phyloP scores from a whole-genome alignment of 2,113 vertebrate species.

The Mesoclemmys tuberculata region DNA sequence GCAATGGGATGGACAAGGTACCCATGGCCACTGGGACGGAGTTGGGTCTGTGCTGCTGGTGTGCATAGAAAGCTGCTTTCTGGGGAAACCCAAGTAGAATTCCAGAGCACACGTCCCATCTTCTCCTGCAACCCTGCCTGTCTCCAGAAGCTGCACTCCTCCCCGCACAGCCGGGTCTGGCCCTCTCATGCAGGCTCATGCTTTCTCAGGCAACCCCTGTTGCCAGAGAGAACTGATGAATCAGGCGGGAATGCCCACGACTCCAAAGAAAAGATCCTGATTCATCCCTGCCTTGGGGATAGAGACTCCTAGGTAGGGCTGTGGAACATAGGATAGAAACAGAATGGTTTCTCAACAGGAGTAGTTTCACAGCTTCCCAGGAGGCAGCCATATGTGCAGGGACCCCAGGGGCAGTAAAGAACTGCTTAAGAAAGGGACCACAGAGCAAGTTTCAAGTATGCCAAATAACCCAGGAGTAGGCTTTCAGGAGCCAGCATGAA shows the following conservation, averaged over 20 bases:
- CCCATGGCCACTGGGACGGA: not conserved
- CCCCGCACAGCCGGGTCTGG: not conserved
- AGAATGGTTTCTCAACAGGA: not conserved
- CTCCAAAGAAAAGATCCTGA: not conserved
- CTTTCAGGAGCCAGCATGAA: slow-evolving; percentile 30
- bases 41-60: not conserved
- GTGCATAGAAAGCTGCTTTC: not conserved
- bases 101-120: not conserved
- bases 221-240: not conserved
- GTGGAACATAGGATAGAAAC: not conserved
- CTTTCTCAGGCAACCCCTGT: not conserved
- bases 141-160: not conserved
- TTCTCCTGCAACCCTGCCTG: not conserved
- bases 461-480: not conserved
- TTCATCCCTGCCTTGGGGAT: not conserved
- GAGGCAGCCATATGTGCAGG: not conserved
- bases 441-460: not conserved
- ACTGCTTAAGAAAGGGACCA: not conserved
- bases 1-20: not conserved
- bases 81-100: not conserved
- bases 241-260: not conserved
- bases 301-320: not conserved
- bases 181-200: not conserved
- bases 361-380: accelerated
- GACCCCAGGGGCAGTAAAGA: too few species aligned